phyloP scores from a whole-genome alignment of 2,888 invertebrate genomes.

The Auanema freiburgensis region DNA sequence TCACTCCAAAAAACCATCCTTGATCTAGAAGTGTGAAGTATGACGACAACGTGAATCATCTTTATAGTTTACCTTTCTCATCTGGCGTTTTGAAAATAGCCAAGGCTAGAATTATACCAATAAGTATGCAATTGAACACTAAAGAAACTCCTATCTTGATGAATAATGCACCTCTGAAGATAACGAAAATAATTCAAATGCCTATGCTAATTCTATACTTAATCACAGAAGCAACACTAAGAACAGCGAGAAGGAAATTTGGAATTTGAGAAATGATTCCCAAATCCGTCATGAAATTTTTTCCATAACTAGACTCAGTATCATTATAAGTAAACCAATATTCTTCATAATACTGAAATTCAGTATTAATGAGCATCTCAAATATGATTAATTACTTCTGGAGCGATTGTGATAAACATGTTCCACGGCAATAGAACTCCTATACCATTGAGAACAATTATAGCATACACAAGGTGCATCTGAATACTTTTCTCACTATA shows the following conservation, averaged over 20 bases:
- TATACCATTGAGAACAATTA: slow-evolving; percentile 87
- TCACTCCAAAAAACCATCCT: slow-evolving; percentile 66
- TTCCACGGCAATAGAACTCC: slow-evolving; percentile 96
- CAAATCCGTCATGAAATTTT: slow-evolving; percentile 81
- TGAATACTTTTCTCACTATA: slow-evolving; percentile 1
- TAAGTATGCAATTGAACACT: slow-evolving; percentile 60
- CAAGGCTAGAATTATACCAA: slow-evolving; percentile 66
- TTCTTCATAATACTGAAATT: slow-evolving; percentile 73
- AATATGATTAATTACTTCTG: slow-evolving; percentile 30
- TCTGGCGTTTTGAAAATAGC: slow-evolving; percentile 66
- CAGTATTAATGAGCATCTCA: not conserved
- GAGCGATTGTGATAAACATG: slow-evolving; percentile 85
- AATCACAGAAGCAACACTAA: slow-evolving; percentile 55
- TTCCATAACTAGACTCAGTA: slow-evolving; percentile 69
- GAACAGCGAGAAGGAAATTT: slow-evolving; percentile 81
- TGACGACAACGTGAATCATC: not conserved
- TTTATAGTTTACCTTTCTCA: slow-evolving; percentile 23
- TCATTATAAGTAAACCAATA: slow-evolving; percentile 76
- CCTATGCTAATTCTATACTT: slow-evolving; percentile 9
- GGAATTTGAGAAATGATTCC: slow-evolving; percentile 90
- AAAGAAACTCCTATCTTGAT: too few species aligned
- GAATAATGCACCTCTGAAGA: slow-evolving; percentile 4
- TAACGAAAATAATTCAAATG: not conserved
- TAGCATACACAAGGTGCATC: slow-evolving; percentile 75
- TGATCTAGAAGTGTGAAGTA: slow-evolving; percentile 60